These are phyloP conservation scores for Tangara arthus DNA, from an alignment of 2,797 vertebrate genomes.

Conservation along the genomic window DNA sequence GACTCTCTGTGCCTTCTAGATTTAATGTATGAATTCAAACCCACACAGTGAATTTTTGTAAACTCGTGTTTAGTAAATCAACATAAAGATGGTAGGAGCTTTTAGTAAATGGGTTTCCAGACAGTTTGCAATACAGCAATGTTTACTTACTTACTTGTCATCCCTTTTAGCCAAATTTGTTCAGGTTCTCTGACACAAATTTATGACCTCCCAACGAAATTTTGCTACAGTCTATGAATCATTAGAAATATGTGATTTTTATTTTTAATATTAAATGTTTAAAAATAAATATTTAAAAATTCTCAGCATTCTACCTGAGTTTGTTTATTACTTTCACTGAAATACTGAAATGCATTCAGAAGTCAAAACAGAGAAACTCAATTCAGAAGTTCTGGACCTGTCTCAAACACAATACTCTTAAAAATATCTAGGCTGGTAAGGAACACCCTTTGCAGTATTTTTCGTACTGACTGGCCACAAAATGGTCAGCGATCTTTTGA, in stretches of 20 bases:
- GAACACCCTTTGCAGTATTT: neutral
- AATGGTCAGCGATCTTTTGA: neutral
- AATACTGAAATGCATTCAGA: neutral
- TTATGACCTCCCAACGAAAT: neutral
- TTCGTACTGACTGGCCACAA: neutral
- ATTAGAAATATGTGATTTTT: neutral
- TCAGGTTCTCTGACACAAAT: neutral
- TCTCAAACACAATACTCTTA: neutral
- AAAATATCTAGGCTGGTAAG: neutral
- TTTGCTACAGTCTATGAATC: neutral
- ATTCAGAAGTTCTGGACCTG: neutral
- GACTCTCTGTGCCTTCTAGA: neutral
- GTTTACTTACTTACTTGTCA: neutral
- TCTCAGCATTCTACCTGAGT: neutral
- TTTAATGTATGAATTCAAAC: neutral
- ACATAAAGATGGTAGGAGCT: neutral
- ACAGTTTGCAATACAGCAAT: neutral
- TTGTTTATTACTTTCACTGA: neutral
- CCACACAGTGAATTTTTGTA: neutral
- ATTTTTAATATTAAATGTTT: neutral
- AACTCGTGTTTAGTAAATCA: neutral
- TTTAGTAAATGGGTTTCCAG: constrained; percentile 1
- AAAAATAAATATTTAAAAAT: neutral
- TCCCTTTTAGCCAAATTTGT: neutral
- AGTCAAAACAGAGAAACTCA: neutral